Evolutionary conservation across 2,113 vertebrate genomes (phyloP).

Genomic region (Grammomys surdaster): DNA sequence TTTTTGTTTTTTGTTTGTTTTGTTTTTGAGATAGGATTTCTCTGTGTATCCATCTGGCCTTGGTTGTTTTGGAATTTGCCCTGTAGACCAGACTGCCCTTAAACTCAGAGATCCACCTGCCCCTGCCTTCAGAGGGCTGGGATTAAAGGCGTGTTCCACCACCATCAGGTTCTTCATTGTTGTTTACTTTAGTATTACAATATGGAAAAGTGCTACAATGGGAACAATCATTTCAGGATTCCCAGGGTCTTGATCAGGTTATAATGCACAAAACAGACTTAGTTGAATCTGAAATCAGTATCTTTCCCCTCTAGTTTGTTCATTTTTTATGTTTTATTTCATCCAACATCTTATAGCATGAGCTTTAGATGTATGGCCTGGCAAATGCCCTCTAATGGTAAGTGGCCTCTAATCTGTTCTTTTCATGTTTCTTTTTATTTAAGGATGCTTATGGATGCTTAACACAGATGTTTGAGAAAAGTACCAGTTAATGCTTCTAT

Average conservation of each 20-base stretch:
- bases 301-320: background rate
- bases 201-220: background rate
- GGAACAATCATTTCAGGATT: background rate
- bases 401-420: slow-evolving; percentile 31
- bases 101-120: too few species aligned
- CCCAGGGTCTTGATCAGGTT: background rate
- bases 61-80: too few species aligned
- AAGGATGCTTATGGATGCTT: slow-evolving; percentile 61
- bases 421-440: slow-evolving; percentile 49
- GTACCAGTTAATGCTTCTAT: background rate
- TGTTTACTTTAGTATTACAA: background rate
- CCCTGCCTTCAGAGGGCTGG: too few species aligned
- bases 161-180: too few species aligned
- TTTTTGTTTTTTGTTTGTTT: too few species aligned
- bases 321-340: background rate
- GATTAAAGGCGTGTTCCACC: too few species aligned
- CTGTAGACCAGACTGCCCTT: too few species aligned
- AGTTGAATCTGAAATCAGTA: background rate
- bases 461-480: slow-evolving; percentile 68
- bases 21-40: too few species aligned
- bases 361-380: slow-evolving; percentile 33
- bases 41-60: too few species aligned
- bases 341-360: background rate
- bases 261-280: background rate
- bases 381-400: background rate